These are phyloP conservation scores for Cyanistes caeruleus DNA, from an alignment of 2,113 vertebrate species.

Conservation along the genomic window DNA sequence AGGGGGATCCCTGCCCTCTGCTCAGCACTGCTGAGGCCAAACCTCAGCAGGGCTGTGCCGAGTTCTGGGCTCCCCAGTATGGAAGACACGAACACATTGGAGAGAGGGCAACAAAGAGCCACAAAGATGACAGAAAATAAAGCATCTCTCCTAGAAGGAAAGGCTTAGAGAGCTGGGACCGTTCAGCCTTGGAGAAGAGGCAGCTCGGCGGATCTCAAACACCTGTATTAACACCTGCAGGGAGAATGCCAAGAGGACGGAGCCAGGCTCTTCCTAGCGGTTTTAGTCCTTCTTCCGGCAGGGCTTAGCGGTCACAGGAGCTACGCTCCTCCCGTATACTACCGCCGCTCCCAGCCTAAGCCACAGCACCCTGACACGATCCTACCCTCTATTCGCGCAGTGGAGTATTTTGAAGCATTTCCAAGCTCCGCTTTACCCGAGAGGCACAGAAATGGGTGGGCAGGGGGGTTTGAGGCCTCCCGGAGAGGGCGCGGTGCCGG, in stretches of 20 bases:
- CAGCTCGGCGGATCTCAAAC: neutral
- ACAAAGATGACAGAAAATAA: neutral
- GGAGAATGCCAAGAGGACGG: neutral
- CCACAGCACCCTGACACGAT: fast-evolving
- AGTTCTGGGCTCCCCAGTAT: neutral
- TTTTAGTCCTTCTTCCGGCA: no score
- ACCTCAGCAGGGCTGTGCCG: neutral
- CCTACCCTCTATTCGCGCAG: neutral
- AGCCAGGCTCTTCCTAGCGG: neutral
- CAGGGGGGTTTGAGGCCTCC: fast-evolving
- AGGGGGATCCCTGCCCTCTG: neutral
- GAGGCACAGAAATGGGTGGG: fast-evolving
- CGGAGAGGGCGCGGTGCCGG: no score
- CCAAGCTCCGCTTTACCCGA: neutral
- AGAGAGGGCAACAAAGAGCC: neutral
- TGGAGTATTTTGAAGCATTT: fast-evolving
- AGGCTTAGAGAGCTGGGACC: neutral
- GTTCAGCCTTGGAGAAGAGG: no score
- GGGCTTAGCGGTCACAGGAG: neutral
- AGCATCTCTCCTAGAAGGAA: neutral
- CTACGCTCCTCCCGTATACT: no score
- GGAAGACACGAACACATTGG: neutral
- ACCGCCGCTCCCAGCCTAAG: neutral
- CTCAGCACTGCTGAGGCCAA: neutral
- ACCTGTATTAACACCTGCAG: neutral